phyloP scores from a whole-genome alignment of 2,113 vertebrate genomes.

The Puffinus mauretanicus region DNA sequence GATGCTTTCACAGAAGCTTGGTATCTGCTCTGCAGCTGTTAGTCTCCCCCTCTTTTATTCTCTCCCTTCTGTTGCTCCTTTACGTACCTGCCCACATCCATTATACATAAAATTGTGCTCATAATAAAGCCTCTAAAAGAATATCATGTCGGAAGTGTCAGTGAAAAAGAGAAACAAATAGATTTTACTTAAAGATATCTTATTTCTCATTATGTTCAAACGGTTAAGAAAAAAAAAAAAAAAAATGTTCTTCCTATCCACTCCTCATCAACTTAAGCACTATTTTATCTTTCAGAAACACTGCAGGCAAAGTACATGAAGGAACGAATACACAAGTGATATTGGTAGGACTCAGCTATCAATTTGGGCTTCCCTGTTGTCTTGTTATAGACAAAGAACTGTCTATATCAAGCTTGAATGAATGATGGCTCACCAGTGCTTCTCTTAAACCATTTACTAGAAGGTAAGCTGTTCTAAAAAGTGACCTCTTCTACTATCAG shows the following conservation, averaged over 20 bases:
- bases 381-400: slow-evolving; percentile 20
- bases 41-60: background rate
- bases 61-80: background rate
- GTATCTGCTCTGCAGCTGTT: background rate
- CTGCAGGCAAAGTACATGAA: slow-evolving; percentile 24
- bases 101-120: background rate
- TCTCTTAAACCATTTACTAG: slow-evolving; percentile 9
- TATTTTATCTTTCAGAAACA: slow-evolving; percentile 38
- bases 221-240: background rate
- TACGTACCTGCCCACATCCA: background rate
- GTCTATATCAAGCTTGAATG: background rate
- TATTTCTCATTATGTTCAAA: slow-evolving; percentile 2
- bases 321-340: background rate
- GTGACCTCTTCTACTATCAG: slow-evolving; percentile 29
- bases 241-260: background rate
- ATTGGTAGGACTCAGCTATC: slow-evolving; percentile 17
- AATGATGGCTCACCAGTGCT: background rate
- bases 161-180: slow-evolving; percentile 6
- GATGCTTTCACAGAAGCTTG: background rate
- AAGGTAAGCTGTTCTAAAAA: slow-evolving; percentile 40
- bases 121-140: background rate
- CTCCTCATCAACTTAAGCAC: background rate
- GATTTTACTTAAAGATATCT: background rate
- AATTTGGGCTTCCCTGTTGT: slow-evolving; percentile 43
- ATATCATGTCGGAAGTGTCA: background rate